phyloP scores from a whole-genome alignment of 1,140 invertebrate species.

The Rhizoglyphus robini region DNA sequence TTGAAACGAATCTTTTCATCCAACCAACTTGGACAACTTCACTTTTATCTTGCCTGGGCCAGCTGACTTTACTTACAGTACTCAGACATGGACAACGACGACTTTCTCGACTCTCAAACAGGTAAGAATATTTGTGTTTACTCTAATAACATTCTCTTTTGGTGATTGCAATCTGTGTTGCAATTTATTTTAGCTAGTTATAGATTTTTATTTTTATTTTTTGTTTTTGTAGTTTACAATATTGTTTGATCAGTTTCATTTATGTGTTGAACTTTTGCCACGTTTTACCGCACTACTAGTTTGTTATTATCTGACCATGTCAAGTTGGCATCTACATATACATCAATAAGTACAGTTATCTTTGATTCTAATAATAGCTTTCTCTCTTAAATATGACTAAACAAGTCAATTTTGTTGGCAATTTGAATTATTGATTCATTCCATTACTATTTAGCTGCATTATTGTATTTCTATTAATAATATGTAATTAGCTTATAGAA shows the following conservation, averaged over 20 bases:
- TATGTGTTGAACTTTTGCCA: neutral
- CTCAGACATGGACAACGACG: neutral
- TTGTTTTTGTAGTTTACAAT: neutral
- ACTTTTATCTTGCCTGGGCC: no score
- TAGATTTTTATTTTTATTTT: no score
- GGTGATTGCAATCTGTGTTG: neutral
- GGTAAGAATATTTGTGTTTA: neutral
- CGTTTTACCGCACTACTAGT: no score
- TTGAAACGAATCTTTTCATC: no score
- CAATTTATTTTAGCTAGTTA: no score
- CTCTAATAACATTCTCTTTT: neutral
- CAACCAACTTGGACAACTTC: no score
- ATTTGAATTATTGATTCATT: neutral
- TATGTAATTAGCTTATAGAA: neutral
- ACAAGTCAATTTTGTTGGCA: neutral
- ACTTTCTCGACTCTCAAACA: neutral
- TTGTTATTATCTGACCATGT: no score
- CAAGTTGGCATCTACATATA: no score
- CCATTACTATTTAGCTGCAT: neutral
- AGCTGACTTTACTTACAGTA: no score
- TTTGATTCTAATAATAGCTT: neutral
- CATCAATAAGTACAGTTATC: neutral
- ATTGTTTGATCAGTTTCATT: neutral
- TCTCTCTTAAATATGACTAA: neutral
- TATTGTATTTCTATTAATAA: neutral